A percentile compares a stretch with the other conserved stretches of the same genome.
These are phyloP conservation scores for Coecobrya sp. DNA, from an alignment of 2,888 invertebrate species.

Conservation along the genomic window DNA sequence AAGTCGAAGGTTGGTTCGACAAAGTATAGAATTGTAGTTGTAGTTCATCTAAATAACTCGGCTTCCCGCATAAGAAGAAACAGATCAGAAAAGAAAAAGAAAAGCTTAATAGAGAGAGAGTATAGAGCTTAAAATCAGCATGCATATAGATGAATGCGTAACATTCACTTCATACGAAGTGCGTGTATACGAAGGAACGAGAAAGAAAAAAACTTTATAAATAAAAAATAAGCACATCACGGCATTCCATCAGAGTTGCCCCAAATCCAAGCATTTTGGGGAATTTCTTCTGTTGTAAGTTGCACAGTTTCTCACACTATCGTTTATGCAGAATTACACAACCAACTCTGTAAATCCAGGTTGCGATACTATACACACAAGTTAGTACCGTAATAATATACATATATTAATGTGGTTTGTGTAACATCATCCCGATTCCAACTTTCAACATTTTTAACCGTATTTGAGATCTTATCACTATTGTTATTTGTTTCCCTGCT, in stretches of 20 bases:
- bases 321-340: background rate
- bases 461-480: slow-evolving; percentile 1
- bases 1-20: background rate
- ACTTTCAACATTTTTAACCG: too few species aligned
- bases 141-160: background rate
- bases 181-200: slow-evolving; percentile 33
- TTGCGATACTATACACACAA: background rate
- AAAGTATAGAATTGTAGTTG: background rate
- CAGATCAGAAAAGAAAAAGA: slow-evolving; percentile 14
- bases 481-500: background rate
- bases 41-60: slow-evolving; percentile 42
- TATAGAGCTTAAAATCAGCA: background rate
- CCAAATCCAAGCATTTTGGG: slow-evolving; percentile 25
- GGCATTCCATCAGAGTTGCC: slow-evolving; percentile 55
- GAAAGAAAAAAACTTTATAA: slow-evolving; percentile 60
- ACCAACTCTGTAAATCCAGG: slow-evolving; percentile 5
- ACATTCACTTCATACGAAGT: background rate
- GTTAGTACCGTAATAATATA: too few species aligned
- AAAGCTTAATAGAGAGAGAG: background rate
- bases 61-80: background rate
- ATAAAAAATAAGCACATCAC: slow-evolving; percentile 74
- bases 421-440: too few species aligned
- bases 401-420: too few species aligned
- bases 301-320: background rate
- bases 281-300: background rate